Evolutionary conservation across 2,113 vertebrate genomes (phyloP), one percentile per base, ranked within the genome.

Genomic region (Copsychus sechellarum): DNA sequence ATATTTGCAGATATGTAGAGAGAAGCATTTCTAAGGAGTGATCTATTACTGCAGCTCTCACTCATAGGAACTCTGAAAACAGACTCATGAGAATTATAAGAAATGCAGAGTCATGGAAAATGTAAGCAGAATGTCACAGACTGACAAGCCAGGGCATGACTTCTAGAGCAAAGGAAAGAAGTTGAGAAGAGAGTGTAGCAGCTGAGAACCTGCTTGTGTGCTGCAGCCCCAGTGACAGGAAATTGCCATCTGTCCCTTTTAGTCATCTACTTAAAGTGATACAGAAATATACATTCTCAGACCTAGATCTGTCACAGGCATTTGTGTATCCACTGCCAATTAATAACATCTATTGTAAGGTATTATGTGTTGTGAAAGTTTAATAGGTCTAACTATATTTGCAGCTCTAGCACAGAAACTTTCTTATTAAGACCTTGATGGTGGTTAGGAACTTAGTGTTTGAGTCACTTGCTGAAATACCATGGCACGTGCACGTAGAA

Each of bases 91-190:
- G 71, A 80, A 47, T 51, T 3, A 0, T 24, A 45, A 79, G 25
- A 88, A 15, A 47, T 74, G 87, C 84, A 50, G 7, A 86, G 58
- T 92, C 71, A 92, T 79, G 78, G 84, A 79, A 94, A 94, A 90
- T 64, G 11, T 47, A 45, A 72, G 64, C 14, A 72, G 66, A 69
- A 34, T 76, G 1, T 56, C 4, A 1, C 31, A 25, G 40, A 6
- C 70, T 50, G 70, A 62, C 54, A 1, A 83, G 96, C 36, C 34
- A 64, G 83, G 86, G 33, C 86, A 66, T 31, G 93, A 83, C 21
- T 50, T 81, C 45, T 53, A 65, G 42, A 16, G 36, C 3, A 3
- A 40, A 42, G 43, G 47, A n/a, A 90, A 72, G 61, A 76, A 31
- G 50, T 6, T 28, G 42, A 81, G 78, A 81, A 57, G n/a, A 34